phyloP scores from a whole-genome alignment of 2,797 vertebrate species.

The Epinephelus malabaricus region DNA sequence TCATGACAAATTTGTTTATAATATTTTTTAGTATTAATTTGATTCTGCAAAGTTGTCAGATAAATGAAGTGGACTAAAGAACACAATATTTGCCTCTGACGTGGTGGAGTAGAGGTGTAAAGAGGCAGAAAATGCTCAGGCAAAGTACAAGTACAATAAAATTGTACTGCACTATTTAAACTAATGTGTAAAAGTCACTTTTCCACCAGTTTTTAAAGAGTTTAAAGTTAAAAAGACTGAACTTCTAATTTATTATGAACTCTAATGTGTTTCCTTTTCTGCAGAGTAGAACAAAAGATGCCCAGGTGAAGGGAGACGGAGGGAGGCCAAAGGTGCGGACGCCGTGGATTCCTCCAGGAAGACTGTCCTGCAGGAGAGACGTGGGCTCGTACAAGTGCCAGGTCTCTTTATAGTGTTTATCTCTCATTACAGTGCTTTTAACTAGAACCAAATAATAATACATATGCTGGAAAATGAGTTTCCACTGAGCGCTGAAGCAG shows the following conservation, averaged over 20 bases:
- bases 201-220: neutral
- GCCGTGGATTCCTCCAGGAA: slow-evolving; percentile 95
- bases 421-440: neutral
- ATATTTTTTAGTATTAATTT: too few species aligned
- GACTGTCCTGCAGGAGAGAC: slow-evolving; percentile 81
- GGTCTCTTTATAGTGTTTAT: slow-evolving; percentile 73
- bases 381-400: slow-evolving; percentile 83
- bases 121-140: too few species aligned
- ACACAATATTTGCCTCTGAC: too few species aligned
- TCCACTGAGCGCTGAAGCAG: neutral
- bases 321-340: slow-evolving; percentile 85
- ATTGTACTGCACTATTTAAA: too few species aligned
- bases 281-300: slow-evolving; percentile 42
- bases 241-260: too few species aligned
- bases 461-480: neutral
- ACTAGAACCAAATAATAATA: neutral
- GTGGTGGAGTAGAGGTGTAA: too few species aligned
- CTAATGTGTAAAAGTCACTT: too few species aligned
- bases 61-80: too few species aligned
- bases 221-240: neutral
- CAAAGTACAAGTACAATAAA: too few species aligned
- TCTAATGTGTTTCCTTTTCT: slow-evolving; percentile 6
- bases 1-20: too few species aligned
- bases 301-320: slow-evolving; percentile 80
- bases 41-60: too few species aligned